Percentiles rank a stretch among this genome's conserved stretches.
These are phyloP conservation scores for Amphiprion clarkii DNA, from an alignment of 2,797 vertebrate genomes.

Conservation along the genomic window DNA sequence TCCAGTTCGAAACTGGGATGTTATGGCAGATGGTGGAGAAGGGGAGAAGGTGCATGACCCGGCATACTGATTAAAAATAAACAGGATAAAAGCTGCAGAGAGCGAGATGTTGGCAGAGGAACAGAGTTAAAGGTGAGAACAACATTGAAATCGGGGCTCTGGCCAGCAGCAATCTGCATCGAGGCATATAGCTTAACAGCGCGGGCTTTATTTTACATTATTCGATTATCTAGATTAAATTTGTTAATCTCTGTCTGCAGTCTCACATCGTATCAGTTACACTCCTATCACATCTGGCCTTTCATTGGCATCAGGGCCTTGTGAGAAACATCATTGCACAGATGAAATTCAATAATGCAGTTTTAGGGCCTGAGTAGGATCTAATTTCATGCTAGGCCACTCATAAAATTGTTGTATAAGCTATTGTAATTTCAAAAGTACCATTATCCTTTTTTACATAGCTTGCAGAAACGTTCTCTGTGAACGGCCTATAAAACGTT, in stretches of 20 bases:
- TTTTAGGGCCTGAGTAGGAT: slow-evolving; percentile 77
- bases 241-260: slow-evolving; percentile 76
- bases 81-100: background rate
- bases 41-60: slow-evolving; percentile 64
- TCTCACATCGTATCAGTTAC: slow-evolving; percentile 71
- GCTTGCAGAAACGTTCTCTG: slow-evolving; percentile 45
- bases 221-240: slow-evolving; percentile 79
- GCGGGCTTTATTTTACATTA: slow-evolving; percentile 54
- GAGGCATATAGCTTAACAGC: slow-evolving; percentile 37
- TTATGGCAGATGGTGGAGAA: slow-evolving; percentile 69
- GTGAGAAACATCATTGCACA: slow-evolving; percentile 62
- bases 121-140: slow-evolving; percentile 37
- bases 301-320: slow-evolving; percentile 46
- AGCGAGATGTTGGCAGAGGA: slow-evolving; percentile 1
- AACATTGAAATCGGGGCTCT: background rate
- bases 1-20: slow-evolving; percentile 60
- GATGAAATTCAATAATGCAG: slow-evolving; percentile 80
- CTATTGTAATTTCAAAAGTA: slow-evolving; percentile 75
- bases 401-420: slow-evolving; percentile 80
- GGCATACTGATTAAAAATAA: slow-evolving; percentile 74
- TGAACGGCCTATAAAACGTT: slow-evolving; percentile 2
- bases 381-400: slow-evolving; percentile 85
- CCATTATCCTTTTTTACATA: slow-evolving; percentile 54
- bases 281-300: slow-evolving; percentile 77
- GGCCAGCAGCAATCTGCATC: slow-evolving; percentile 31